Evolutionary conservation across 2,113 vertebrate genomes (phyloP), one percentile per base, ranked within the genome.

Genomic region (Pseudorectes ferrugineus): DNA sequence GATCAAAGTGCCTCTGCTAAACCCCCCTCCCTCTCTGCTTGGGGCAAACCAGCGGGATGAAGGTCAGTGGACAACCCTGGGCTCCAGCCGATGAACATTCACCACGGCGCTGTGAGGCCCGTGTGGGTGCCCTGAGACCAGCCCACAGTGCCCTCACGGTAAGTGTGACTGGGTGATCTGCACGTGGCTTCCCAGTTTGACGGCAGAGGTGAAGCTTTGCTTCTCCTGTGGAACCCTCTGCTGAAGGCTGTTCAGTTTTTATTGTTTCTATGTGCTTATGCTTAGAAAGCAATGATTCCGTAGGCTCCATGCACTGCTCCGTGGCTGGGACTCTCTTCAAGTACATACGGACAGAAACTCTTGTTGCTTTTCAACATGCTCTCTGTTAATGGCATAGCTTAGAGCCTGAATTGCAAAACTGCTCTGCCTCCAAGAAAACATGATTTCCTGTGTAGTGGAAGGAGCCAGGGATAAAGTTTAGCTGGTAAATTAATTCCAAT

Each of bases 121-220:
- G 0, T 15, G 21, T 12, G 54, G 66, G 49, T 0, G 1, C 12
- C 0, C 12, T 1, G 35, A 11, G 40, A n/a, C 1, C 14, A 5
- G n/a, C 26, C 61, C 31, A 3, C 7, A 2, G 55, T 2, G 14
- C 28, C 31, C 49, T 51, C 21, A 11, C 1, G 2, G 55, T 6
- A 6, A 5, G 19, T 9, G 10, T 7, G 36, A 13, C 42, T 49
- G 7, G 2, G 5, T 7, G 10, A 18, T 4, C 36, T 11, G 35
- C 16, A 2, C 1, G 2, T 22, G 55, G 26, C 35, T 18, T 5
- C 15, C 61, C 13, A 33, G 3, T 46, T 19, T 9, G 40, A 12
- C 23, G 45, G 19, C 62, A 42, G 14, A 79, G 45, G 5, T 38
- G 25, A 31, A 28, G 51, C 16, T 83, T 25, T 4, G 0, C 42